phyloP scores from a whole-genome alignment of 2,797 vertebrate genomes.

The Diglossa cyanea region DNA sequence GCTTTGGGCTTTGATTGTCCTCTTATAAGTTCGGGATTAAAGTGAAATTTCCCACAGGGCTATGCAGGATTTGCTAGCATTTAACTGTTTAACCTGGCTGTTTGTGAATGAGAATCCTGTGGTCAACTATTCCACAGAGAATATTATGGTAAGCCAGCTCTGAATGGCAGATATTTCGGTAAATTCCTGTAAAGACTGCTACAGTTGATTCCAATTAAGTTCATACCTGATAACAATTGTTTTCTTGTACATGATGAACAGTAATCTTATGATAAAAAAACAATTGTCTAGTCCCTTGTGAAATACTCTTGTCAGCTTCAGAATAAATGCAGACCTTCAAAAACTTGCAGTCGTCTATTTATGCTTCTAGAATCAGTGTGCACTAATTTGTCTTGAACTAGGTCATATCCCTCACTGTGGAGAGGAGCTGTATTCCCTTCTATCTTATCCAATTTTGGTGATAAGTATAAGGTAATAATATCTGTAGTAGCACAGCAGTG shows the following conservation, averaged over 20 bases:
- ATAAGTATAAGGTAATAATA: slow-evolving; percentile 27
- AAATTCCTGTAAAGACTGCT: slow-evolving; percentile 77
- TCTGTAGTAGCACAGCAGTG: neutral
- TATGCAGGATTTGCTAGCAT: slow-evolving; percentile 98
- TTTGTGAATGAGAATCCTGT: slow-evolving; percentile 88
- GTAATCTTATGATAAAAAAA: slow-evolving; percentile 65
- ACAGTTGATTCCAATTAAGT: slow-evolving; percentile 81
- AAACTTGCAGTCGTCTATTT: slow-evolving; percentile 35
- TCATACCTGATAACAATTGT: slow-evolving; percentile 71
- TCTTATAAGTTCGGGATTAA: slow-evolving; percentile 99
- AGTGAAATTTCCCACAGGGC: slow-evolving; percentile 99
- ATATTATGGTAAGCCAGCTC: slow-evolving; percentile 83
- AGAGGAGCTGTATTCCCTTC: slow-evolving; percentile 28
- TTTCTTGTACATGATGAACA: slow-evolving; percentile 68
- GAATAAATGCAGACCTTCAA: slow-evolving; percentile 61
- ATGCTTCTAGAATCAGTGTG: slow-evolving; percentile 34
- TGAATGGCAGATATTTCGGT: slow-evolving; percentile 76
- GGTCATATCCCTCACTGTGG: slow-evolving; percentile 23
- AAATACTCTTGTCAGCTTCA: slow-evolving; percentile 57
- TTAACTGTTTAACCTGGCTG: slow-evolving; percentile 99
- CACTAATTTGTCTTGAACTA: slow-evolving; percentile 58
- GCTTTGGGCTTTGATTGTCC: slow-evolving; percentile 99
- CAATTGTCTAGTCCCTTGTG: slow-evolving; percentile 44
- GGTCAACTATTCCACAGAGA: slow-evolving; percentile 91
- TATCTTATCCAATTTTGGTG: slow-evolving; percentile 34